Percentiles rank a stretch among this genome's conserved stretches.
These are phyloP conservation scores for Cabera pusaria DNA, from an alignment of 2,888 invertebrate species.

Conservation along the genomic window DNA sequence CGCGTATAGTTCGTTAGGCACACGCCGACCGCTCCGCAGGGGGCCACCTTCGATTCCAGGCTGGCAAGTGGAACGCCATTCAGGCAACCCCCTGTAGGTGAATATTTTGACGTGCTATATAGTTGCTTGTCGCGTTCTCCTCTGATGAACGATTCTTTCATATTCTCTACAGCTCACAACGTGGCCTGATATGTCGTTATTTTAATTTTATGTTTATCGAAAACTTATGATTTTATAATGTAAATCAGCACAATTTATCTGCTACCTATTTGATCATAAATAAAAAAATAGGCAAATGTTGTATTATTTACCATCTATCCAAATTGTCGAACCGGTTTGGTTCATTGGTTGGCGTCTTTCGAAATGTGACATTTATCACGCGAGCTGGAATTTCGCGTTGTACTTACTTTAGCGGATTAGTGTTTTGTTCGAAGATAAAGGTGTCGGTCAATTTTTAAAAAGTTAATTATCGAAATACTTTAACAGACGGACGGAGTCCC, in stretches of 20 bases:
- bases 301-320: no score
- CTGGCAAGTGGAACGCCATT: slow-evolving; percentile 71
- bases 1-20: slow-evolving; percentile 76
- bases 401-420: slow-evolving; percentile 31
- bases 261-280: slow-evolving; percentile 7
- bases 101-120: slow-evolving; percentile 75
- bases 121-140: slow-evolving; percentile 54
- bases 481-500: slow-evolving; percentile 54
- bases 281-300: neutral
- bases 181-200: slow-evolving; percentile 19
- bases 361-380: slow-evolving; percentile 16
- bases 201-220: no score
- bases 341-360: no score
- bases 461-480: slow-evolving; percentile 80
- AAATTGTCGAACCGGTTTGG: no score
- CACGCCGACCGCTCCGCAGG: slow-evolving; percentile 68
- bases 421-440: slow-evolving; percentile 55
- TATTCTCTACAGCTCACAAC: slow-evolving; percentile 17
- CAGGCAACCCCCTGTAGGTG: slow-evolving; percentile 71
- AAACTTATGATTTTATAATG: no score
- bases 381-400: slow-evolving; percentile 31
- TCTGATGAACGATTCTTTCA: slow-evolving; percentile 57
- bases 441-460: slow-evolving; percentile 79
- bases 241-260: no score
- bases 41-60: slow-evolving; percentile 72